phyloP scores from a whole-genome alignment of 2,113 vertebrate genomes.

The Strix uralensis region DNA sequence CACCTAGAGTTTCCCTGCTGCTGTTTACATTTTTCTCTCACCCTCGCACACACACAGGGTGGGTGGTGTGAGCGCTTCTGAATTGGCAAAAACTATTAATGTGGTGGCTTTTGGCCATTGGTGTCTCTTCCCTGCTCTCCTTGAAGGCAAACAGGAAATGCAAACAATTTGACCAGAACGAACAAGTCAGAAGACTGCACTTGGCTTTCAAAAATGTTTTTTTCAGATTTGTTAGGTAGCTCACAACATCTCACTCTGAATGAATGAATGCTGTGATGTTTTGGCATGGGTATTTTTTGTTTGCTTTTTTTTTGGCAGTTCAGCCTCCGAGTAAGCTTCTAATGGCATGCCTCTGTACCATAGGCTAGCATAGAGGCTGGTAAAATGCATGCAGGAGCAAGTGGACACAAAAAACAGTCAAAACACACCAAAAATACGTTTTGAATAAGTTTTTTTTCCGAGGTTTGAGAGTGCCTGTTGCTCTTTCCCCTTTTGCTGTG shows the following conservation, averaged over 20 bases:
- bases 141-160: not conserved
- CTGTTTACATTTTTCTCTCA: not conserved
- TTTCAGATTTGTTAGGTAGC: not conserved
- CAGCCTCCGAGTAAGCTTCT: not conserved
- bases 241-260: not conserved
- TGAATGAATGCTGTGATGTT: not conserved
- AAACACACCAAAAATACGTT: not conserved
- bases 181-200: not conserved
- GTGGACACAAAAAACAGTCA: fast-evolving
- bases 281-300: not conserved
- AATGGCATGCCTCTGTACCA: not conserved
- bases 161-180: not conserved
- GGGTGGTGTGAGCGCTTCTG: not conserved
- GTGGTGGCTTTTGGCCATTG: not conserved
- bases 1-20: not conserved
- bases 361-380: not conserved
- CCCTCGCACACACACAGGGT: too few relatives aligned
- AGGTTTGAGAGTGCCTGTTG: not conserved
- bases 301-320: not conserved
- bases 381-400: not conserved
- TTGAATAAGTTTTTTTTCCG: not conserved
- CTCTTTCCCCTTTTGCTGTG: not conserved
- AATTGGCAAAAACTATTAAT: not conserved
- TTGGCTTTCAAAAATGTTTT: not conserved
- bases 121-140: not conserved